Conservation (phyloP, 2,113 vertebrate genomes). For the Rhadina sibilatrix region DNA sequence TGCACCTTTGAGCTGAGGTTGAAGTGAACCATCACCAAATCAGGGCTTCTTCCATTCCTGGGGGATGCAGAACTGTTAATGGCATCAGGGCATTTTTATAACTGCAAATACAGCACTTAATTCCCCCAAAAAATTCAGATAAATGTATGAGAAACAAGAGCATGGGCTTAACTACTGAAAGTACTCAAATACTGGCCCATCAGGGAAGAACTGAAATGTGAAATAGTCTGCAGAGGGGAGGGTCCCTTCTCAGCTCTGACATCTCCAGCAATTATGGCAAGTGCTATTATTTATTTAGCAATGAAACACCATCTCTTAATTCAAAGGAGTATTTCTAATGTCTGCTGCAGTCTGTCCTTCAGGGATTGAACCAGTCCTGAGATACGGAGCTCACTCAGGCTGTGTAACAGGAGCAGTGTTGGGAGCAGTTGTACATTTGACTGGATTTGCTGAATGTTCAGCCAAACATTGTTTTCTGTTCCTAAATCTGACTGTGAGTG, state of each 20-base stretch:
- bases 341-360: neutral
- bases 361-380: neutral
- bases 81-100: neutral
- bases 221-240: neutral
- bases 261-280: neutral
- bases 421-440: neutral
- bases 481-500: neutral
- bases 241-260: neutral
- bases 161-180: neutral
- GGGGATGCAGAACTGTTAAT: neutral
- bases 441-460: neutral
- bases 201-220: neutral
- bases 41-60: neutral
- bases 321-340: neutral
- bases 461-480: neutral
- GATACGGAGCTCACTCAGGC: neutral
- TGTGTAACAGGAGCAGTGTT: neutral
- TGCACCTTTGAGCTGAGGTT: neutral
- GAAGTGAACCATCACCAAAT: neutral
- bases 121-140: fast-evolving
- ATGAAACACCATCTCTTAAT: neutral
- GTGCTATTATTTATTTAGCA: neutral
- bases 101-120: neutral
- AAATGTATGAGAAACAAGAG: neutral
- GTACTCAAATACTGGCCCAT: neutral